Evolutionary conservation across 2,888 invertebrate genomes (phyloP).

Genomic region (Ptycholaimellus sp.): DNA sequence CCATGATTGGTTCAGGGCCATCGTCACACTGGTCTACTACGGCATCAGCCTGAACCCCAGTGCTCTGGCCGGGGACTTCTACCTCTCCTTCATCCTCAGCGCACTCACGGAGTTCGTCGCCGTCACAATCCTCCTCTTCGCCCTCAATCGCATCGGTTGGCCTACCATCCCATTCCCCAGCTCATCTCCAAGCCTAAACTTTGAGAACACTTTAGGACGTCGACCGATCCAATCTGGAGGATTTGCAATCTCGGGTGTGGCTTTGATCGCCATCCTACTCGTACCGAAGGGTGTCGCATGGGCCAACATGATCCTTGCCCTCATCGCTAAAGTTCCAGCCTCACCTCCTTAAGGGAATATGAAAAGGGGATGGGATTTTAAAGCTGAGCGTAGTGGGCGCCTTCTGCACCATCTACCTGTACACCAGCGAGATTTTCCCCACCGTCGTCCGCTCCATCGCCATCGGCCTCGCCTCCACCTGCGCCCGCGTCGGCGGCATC

Average conservation of each 20-base stretch:
- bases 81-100: not conserved
- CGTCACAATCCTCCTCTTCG: not conserved
- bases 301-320: not conserved
- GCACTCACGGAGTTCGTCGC: not conserved
- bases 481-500: constrained; percentile 1
- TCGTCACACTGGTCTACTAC: constrained; percentile 1
- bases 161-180: too few relatives aligned
- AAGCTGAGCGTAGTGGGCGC: not conserved
- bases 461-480: constrained; percentile 1
- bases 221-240: not conserved
- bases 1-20: not conserved
- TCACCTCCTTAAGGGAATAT: not conserved
- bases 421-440: constrained; percentile 3
- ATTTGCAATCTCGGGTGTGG: not conserved
- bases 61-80: constrained; percentile 1
- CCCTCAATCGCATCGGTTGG: not conserved
- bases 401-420: constrained; percentile 4
- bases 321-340: too few relatives aligned
- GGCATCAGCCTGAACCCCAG: constrained; percentile 1
- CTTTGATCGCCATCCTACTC: not conserved
- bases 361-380: not conserved
- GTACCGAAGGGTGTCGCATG: not conserved
- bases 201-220: too few relatives aligned
- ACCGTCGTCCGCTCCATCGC: constrained; percentile 2
- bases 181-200: too few relatives aligned